Evolutionary conservation across 2,113 vertebrate genomes (phyloP).

Genomic region (Grallaria varia): DNA sequence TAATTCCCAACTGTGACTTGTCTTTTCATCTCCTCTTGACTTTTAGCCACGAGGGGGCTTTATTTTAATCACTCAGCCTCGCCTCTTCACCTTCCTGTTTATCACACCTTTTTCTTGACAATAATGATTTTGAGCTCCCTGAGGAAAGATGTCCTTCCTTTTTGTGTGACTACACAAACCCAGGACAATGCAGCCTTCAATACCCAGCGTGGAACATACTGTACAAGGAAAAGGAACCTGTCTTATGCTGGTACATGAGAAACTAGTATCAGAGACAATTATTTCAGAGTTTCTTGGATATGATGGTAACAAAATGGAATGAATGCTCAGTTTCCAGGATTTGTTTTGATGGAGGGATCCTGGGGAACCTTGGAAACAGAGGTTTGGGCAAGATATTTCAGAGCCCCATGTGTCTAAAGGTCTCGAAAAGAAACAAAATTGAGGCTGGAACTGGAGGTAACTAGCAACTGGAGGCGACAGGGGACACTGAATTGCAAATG

Average conservation of each 20-base stretch:
- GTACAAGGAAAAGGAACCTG: not conserved
- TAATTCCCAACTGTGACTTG: not conserved
- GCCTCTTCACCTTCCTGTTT: not conserved
- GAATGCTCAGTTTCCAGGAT: not conserved
- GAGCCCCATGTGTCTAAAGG: not conserved
- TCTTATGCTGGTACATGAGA: not conserved
- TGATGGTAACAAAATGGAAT: not conserved
- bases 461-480: not conserved
- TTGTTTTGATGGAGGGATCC: not conserved
- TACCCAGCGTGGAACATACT: not conserved
- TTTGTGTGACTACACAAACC: not conserved
- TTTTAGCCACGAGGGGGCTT: not conserved
- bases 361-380: not conserved
- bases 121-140: not conserved
- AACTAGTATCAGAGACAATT: not conserved
- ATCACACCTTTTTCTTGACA: not conserved
- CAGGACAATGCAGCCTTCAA: not conserved
- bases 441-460: not conserved
- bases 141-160: not conserved
- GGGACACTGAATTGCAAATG: not conserved
- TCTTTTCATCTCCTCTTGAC: not conserved
- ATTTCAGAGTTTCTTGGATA: not conserved
- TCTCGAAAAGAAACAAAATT: not conserved
- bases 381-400: not conserved
- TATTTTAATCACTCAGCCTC: not conserved